These are phyloP conservation scores for Porites evermanni DNA, from an alignment of 92 coral and sea anemone genomes.

Conservation along the genomic window DNA sequence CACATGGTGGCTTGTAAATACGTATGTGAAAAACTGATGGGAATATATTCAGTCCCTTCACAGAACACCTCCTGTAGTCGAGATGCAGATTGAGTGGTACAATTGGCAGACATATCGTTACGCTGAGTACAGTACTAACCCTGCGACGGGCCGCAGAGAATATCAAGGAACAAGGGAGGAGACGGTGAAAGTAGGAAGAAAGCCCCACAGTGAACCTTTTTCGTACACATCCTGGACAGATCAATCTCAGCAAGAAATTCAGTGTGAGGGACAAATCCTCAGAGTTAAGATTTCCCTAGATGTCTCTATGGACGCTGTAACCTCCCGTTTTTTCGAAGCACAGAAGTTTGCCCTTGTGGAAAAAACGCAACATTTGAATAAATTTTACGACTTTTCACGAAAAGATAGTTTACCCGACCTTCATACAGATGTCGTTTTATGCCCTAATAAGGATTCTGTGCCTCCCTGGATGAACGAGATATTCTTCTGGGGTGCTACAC, in stretches of 20 bases:
- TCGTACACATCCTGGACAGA: slow-evolving; percentile 46
- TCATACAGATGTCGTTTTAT: slow-evolving; percentile 44
- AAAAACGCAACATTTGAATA: slow-evolving; percentile 40
- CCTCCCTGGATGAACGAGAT: slow-evolving; percentile 65
- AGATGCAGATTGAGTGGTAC: slow-evolving; percentile 45
- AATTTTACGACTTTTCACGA: slow-evolving; percentile 29
- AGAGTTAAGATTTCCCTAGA: slow-evolving; percentile 43
- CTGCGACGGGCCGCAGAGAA: not conserved
- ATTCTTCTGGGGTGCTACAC: slow-evolving; percentile 62
- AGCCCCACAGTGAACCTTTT: slow-evolving; percentile 47
- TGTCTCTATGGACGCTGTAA: slow-evolving; percentile 46
- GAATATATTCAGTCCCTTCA: slow-evolving; percentile 51
- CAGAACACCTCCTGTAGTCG: slow-evolving; percentile 28
- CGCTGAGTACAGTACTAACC: slow-evolving; percentile 1
- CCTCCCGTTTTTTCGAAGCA: slow-evolving; percentile 20
- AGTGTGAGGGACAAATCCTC: not conserved
- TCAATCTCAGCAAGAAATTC: slow-evolving; percentile 30
- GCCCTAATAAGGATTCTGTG: slow-evolving; percentile 30
- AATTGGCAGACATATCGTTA: slow-evolving; percentile 16
- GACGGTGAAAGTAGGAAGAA: slow-evolving; percentile 15
- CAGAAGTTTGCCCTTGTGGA: slow-evolving; percentile 45
- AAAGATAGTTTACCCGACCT: slow-evolving; percentile 42
- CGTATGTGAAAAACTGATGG: not conserved
- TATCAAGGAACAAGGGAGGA: slow-evolving; percentile 23
- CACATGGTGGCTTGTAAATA: no score